Evolutionary conservation across 2,797 vertebrate genomes (phyloP).

Genomic region (Schizopygopsis malacanthus): DNA sequence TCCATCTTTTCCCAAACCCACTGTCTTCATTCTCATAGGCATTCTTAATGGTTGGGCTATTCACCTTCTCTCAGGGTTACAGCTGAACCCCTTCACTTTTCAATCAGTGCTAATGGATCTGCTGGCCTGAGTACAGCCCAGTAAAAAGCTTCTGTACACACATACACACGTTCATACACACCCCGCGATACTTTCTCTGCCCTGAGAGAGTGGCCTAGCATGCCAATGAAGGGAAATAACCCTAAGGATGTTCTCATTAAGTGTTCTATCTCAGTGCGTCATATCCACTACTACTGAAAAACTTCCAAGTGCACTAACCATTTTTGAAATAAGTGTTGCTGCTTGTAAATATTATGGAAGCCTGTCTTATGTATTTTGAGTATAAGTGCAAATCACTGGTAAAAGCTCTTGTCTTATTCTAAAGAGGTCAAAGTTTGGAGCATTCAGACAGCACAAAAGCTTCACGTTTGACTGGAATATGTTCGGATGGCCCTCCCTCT

Average conservation of each 20-base stretch:
- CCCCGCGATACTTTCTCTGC: constrained; percentile 11
- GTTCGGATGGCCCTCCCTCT: neutral
- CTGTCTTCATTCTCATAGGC: constrained; percentile 17
- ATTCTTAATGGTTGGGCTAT: constrained; percentile 56
- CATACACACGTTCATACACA: constrained; percentile 40
- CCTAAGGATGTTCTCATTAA: constrained; percentile 44
- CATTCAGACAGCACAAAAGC: constrained; percentile 27
- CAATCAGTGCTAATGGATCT: constrained; percentile 83
- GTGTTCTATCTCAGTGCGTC: constrained; percentile 8
- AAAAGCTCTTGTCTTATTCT: neutral
- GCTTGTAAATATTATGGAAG: neutral
- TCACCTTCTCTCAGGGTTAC: constrained; percentile 77
- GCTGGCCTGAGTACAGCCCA: constrained; percentile 75
- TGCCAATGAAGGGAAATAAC: constrained; percentile 44
- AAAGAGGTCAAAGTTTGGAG: neutral
- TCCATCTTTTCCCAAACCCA: constrained; percentile 8
- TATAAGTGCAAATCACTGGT: neutral
- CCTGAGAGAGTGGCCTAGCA: constrained; percentile 21
- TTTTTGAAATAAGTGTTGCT: neutral
- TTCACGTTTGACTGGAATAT: constrained; percentile 31
- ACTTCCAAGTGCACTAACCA: neutral
- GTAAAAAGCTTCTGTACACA: constrained; percentile 57
- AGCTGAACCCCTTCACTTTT: constrained; percentile 73
- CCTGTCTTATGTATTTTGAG: neutral
- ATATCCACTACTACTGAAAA: neutral